Evolutionary conservation across 2,888 invertebrate genomes (phyloP).

Genomic region (Odontothrips loti): DNA sequence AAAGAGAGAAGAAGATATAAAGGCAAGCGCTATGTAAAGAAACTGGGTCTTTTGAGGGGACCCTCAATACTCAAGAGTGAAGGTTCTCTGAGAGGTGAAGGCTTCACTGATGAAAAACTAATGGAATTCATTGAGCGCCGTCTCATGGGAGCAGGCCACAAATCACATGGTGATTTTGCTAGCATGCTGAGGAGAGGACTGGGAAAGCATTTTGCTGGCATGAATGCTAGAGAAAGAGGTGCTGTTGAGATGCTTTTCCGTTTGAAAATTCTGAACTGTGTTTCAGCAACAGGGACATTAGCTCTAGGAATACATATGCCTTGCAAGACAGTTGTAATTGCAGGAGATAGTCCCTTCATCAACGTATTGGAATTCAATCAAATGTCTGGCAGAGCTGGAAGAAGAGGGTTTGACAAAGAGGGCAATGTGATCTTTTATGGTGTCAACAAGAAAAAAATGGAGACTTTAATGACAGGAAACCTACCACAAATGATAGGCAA

Average conservation of each 20-base stretch:
- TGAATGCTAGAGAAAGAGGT: slow-evolving; percentile 42
- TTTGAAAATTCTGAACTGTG: slow-evolving; percentile 39
- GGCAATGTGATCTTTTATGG: slow-evolving; percentile 67
- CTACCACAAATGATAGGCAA: slow-evolving; percentile 34
- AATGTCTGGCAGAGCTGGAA: slow-evolving; percentile 96
- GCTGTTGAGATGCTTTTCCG: slow-evolving; percentile 45
- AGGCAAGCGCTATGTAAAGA: slow-evolving; percentile 7
- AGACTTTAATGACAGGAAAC: slow-evolving; percentile 31
- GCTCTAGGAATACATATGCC: slow-evolving; percentile 41
- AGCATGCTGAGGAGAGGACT: slow-evolving; percentile 40
- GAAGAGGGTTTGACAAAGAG: slow-evolving; percentile 86
- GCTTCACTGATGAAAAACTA: slow-evolving; percentile 36
- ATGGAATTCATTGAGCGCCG: slow-evolving; percentile 38
- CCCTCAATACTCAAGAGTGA: background rate
- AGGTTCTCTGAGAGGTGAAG: slow-evolving; percentile 34
- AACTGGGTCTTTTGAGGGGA: background rate
- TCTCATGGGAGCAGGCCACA: slow-evolving; percentile 30
- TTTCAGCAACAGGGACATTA: slow-evolving; percentile 39
- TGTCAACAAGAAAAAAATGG: slow-evolving; percentile 29
- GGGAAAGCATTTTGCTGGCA: slow-evolving; percentile 44
- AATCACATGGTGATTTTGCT: slow-evolving; percentile 28
- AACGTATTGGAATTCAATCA: slow-evolving; percentile 52
- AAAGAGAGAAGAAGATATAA: slow-evolving; percentile 1
- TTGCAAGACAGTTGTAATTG: slow-evolving; percentile 40
- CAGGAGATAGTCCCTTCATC: slow-evolving; percentile 38